These are phyloP conservation scores for Dynastes tityus DNA, from an alignment of 2,888 invertebrate species.

Conservation along the genomic window DNA sequence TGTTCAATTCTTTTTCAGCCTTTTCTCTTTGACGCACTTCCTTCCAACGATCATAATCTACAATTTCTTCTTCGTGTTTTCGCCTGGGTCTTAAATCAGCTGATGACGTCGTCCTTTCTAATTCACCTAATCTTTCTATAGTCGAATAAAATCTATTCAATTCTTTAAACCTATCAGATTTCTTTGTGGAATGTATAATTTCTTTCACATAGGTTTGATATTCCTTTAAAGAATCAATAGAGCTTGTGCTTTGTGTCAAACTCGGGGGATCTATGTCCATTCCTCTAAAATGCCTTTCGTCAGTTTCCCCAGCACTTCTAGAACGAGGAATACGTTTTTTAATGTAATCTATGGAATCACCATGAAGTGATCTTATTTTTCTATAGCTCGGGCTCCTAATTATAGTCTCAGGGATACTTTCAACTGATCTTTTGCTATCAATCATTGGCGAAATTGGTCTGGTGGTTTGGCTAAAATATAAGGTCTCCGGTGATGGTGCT, in stretches of 20 bases:
- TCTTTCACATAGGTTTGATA: slow-evolving; percentile 81
- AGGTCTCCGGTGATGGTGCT: slow-evolving; percentile 20
- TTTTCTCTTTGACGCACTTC: slow-evolving; percentile 84
- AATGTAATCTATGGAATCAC: slow-evolving; percentile 56
- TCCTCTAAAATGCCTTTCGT: slow-evolving; percentile 60
- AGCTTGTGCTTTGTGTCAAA: slow-evolving; percentile 68
- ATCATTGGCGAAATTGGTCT: slow-evolving; percentile 35
- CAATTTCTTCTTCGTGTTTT: slow-evolving; percentile 83
- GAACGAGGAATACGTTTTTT: slow-evolving; percentile 74
- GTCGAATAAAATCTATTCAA: slow-evolving; percentile 89
- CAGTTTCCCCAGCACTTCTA: slow-evolving; percentile 79
- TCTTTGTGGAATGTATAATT: slow-evolving; percentile 77
- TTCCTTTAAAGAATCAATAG: slow-evolving; percentile 73
- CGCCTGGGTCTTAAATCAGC: slow-evolving; percentile 81
- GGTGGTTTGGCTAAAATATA: slow-evolving; percentile 48
- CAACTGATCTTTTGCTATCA: slow-evolving; percentile 20
- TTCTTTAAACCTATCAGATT: slow-evolving; percentile 87
- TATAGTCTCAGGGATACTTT: slow-evolving; percentile 11
- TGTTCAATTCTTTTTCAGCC: slow-evolving; percentile 86
- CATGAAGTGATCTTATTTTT: slow-evolving; percentile 44
- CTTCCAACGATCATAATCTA: slow-evolving; percentile 92
- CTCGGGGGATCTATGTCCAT: slow-evolving; percentile 28
- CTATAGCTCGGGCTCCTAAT: slow-evolving; percentile 42
- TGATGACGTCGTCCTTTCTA: slow-evolving; percentile 84
- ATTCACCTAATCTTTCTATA: slow-evolving; percentile 86